Evolutionary conservation across 2,113 vertebrate species (phyloP).

Genomic region (Neodon shergylaensis): DNA sequence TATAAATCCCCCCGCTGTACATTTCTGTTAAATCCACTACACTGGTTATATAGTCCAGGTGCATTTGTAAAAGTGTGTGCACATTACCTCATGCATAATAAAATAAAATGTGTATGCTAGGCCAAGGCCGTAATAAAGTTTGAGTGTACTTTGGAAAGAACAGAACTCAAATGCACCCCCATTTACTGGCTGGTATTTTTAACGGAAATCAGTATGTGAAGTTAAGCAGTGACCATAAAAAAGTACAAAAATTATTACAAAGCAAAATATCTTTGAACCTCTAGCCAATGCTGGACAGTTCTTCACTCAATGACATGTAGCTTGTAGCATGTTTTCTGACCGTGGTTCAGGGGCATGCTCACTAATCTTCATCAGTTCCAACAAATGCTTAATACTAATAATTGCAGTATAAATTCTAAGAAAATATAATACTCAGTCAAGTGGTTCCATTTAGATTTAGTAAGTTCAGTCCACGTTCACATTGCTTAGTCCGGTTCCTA

Average conservation of each 20-base stretch:
- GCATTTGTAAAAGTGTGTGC: conserved; percentile 74
- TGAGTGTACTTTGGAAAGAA: conserved; percentile 74
- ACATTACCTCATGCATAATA: conserved; percentile 80
- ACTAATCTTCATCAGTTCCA: conserved; percentile 86
- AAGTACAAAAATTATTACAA: conserved; percentile 72
- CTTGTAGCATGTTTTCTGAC: conserved; percentile 89
- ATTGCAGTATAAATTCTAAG: conserved; percentile 81
- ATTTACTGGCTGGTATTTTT: conserved; percentile 79
- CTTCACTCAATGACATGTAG: conserved; percentile 68
- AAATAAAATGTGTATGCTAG: conserved; percentile 63
- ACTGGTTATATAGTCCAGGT: conserved; percentile 73
- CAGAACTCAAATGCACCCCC: conserved; percentile 74
- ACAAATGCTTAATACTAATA: conserved; percentile 83
- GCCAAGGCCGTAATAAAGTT: conserved; percentile 73
- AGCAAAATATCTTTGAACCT: conserved; percentile 70
- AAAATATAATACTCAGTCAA: conserved; percentile 90
- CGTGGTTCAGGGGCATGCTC: conserved; percentile 89
- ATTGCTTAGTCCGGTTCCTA: conserved; percentile 92
- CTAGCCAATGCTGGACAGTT: conserved; percentile 71
- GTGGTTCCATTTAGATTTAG: conserved; percentile 84
- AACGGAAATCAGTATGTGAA: conserved; percentile 79
- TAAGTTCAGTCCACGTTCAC: conserved; percentile 87
- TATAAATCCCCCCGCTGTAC: conserved; percentile 72
- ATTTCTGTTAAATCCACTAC: conserved; percentile 68
- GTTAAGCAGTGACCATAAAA: conserved; percentile 78